phyloP scores from a whole-genome alignment of 1,140 invertebrate species.

The Brachionus rubens region DNA sequence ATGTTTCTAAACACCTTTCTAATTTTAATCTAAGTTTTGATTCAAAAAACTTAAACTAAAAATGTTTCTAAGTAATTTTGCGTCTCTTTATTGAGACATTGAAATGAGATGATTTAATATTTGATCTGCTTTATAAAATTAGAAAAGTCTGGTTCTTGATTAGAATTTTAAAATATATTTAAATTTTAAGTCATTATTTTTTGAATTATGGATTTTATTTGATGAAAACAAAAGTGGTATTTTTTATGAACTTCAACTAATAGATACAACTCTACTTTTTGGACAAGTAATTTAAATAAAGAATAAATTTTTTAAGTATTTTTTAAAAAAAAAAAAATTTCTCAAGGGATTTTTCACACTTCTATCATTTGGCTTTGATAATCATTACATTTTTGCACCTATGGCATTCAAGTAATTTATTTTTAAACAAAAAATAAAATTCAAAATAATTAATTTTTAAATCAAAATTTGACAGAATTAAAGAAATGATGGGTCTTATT shows the following conservation, averaged over 20 bases:
- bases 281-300: constrained; percentile 65
- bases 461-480: neutral
- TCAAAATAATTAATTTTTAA: neutral
- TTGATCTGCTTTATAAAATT: too few relatives aligned
- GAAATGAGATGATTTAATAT: too few relatives aligned
- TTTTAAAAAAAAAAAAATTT: neutral
- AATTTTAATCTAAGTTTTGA: too few relatives aligned
- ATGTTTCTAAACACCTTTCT: too few relatives aligned
- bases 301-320: constrained; percentile 60
- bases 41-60: too few relatives aligned
- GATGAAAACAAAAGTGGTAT: constrained; percentile 59
- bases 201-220: constrained; percentile 58
- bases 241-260: constrained; percentile 51
- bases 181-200: constrained; percentile 67
- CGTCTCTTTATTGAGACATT: too few relatives aligned
- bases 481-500: neutral
- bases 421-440: neutral
- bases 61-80: too few relatives aligned
- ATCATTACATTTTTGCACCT: constrained; percentile 69
- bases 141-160: too few relatives aligned
- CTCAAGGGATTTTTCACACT: constrained; percentile 65
- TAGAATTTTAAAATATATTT: constrained; percentile 55
- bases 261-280: constrained; percentile 81
- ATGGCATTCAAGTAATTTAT: constrained; percentile 64
- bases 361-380: constrained; percentile 76